These are phyloP conservation scores for Epistrophe eligans DNA, from an alignment of 2,888 invertebrate genomes.

Conservation along the genomic window DNA sequence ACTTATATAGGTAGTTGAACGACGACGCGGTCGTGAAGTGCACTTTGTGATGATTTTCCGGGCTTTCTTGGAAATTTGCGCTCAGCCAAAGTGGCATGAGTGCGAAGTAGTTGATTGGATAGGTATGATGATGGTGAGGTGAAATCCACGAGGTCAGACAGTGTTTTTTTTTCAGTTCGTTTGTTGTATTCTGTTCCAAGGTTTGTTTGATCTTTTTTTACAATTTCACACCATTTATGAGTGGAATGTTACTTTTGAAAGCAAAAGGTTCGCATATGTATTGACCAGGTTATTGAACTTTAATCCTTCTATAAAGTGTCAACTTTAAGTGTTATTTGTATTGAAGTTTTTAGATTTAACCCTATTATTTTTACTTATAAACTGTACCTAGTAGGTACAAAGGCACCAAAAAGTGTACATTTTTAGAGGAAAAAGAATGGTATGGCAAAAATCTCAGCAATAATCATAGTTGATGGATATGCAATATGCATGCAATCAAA, in stretches of 20 bases:
- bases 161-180: slow-evolving; percentile 11
- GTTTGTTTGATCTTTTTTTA: slow-evolving; percentile 49
- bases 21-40: slow-evolving; percentile 32
- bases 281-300: slow-evolving; percentile 27
- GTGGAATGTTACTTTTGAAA: neutral
- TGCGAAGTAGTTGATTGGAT: slow-evolving; percentile 58
- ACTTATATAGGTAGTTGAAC: slow-evolving; percentile 6
- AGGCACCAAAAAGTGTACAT: too few species aligned
- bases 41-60: slow-evolving; percentile 45
- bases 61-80: slow-evolving; percentile 65
- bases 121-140: slow-evolving; percentile 60
- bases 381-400: too few species aligned
- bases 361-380: too few species aligned
- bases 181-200: neutral
- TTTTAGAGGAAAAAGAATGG: too few species aligned
- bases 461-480: too few species aligned
- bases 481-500: too few species aligned
- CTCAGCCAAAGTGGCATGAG: slow-evolving; percentile 69
- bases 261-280: slow-evolving; percentile 6
- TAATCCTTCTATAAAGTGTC: neutral
- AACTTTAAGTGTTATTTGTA: too few species aligned
- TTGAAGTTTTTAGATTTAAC: too few species aligned
- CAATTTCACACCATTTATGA: slow-evolving; percentile 41
- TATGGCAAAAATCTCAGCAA: too few species aligned
- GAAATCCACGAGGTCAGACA: slow-evolving; percentile 64